These are phyloP conservation scores for Channa striata DNA, from an alignment of 2,797 vertebrate genomes.

Conservation along the genomic window DNA sequence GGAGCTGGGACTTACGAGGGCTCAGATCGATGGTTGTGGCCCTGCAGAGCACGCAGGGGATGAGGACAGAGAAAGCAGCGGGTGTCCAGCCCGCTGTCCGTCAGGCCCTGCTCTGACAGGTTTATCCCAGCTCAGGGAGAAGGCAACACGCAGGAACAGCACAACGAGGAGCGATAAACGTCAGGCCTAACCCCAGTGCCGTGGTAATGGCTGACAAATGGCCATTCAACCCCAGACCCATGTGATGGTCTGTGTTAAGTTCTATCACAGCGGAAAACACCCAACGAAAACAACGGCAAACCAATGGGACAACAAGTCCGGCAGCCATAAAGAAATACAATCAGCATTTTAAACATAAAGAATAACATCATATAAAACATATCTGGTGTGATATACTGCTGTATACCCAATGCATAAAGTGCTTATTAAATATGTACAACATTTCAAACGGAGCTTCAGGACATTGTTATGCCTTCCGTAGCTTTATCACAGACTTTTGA, in stretches of 20 bases:
- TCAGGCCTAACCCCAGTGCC: conserved; percentile 50
- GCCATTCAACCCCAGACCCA: conserved; percentile 48
- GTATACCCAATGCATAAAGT: not conserved
- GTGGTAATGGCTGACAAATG: conserved; percentile 70
- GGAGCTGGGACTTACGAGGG: conserved; percentile 32
- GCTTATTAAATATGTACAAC: not conserved
- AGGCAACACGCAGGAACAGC: conserved; percentile 54
- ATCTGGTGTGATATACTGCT: not conserved
- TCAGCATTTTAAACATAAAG: not conserved
- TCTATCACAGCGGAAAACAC: conserved; percentile 28
- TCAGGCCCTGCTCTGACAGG: conserved; percentile 66
- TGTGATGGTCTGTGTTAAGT: conserved; percentile 36
- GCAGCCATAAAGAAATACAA: conserved; percentile 12
- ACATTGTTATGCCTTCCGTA: not conserved
- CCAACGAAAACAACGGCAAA: conserved; percentile 14
- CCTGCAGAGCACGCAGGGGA: conserved; percentile 25
- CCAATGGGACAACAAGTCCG: conserved; percentile 14
- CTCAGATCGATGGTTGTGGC: conserved; percentile 36
- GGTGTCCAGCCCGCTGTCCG: conserved; percentile 47
- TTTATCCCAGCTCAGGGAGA: conserved; percentile 68
- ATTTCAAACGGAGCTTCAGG: not conserved
- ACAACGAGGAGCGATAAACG: conserved; percentile 71
- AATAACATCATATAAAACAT: no score
- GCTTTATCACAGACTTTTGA: no score
- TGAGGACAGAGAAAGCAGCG: conserved; percentile 20